Base-by-base conservation (phyloP, 2,888 invertebrate genomes). In the Trissolcus brochymenae region DNA sequence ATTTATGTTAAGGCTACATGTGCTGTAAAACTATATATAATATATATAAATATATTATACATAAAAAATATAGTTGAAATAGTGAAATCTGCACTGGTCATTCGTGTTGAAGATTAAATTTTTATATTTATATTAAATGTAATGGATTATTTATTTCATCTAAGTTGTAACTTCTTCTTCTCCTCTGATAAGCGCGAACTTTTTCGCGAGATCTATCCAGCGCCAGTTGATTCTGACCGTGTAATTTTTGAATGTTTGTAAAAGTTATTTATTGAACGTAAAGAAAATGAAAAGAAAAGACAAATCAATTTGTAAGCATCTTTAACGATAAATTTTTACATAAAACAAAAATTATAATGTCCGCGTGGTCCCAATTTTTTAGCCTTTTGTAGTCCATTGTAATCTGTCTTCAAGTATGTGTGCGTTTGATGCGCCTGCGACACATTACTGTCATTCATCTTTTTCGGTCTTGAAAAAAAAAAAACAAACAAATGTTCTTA, bases 21-120 rank as follows among this genome's bases (percentile, higher is more conserved):
- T 68, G 76, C 71, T 76, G 76, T 76, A 76, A 76, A 72, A 76
- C 72, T 76, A 76, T 71, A 76, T 73, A 73, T 70, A 70, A 70
- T 70, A 76, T 76, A 76, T 61, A 57, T 56, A 64, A 53, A 60
- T 57, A 64, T 46, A 62, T 54, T 53, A 54, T 54, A 35, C 35
- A 35, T 35, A 11, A 35, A 35, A 35, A 9, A 7, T 35, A 35
- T 70, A 76, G 76, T 70, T 70, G 70, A 70, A 70, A 35, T 76
- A 76, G 70, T 70, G 70, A 70, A 76, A 76, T 16, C 60, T 66
- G 61, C 70, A 70, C 70, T 76, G 76, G 70, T 76, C 76, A 76
- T 70, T 76, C 70, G 70, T 67, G 71, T 76, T 76, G 71, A 76
- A 66, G 71, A 76, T 66, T 71, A 71, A 76, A 76, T 76, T 76